Conservation (phyloP, 2,113 vertebrate genomes). For the Paraplagusia blochii region DNA sequence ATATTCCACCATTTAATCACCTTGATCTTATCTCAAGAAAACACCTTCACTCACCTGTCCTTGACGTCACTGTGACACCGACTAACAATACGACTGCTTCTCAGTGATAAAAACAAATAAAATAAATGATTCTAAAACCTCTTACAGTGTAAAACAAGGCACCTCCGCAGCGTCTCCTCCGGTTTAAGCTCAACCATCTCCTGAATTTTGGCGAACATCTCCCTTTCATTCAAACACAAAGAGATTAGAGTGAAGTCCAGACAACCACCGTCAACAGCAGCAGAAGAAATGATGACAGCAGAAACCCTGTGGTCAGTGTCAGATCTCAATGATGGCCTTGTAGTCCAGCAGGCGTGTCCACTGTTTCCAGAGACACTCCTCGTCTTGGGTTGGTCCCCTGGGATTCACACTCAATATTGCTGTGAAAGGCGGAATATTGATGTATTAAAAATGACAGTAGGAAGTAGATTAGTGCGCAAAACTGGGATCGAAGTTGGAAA, state of each 20-base stretch:
- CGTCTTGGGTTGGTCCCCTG: too few relatives aligned
- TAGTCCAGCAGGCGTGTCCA: neutral
- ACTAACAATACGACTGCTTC: neutral
- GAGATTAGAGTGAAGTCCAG: neutral
- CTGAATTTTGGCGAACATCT: slow-evolving; percentile 26
- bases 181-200: slow-evolving; percentile 1
- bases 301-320: neutral
- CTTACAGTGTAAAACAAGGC: too few relatives aligned
- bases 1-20: too few relatives aligned
- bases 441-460: too few relatives aligned
- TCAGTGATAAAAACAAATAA: neutral
- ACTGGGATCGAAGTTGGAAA: too few relatives aligned
- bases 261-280: neutral
- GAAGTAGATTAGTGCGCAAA: too few relatives aligned
- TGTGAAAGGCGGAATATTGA: too few relatives aligned
- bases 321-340: neutral
- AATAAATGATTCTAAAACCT: too few relatives aligned
- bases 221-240: slow-evolving; percentile 39
- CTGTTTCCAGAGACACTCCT: neutral
- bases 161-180: slow-evolving; percentile 19
- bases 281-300: neutral
- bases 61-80: slow-evolving; percentile 19
- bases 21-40: too few relatives aligned
- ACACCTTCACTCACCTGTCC: slow-evolving; percentile 35
- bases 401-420: too few relatives aligned